phyloP scores from a whole-genome alignment of 2,113 vertebrate species.

The Scatophagus argus region DNA sequence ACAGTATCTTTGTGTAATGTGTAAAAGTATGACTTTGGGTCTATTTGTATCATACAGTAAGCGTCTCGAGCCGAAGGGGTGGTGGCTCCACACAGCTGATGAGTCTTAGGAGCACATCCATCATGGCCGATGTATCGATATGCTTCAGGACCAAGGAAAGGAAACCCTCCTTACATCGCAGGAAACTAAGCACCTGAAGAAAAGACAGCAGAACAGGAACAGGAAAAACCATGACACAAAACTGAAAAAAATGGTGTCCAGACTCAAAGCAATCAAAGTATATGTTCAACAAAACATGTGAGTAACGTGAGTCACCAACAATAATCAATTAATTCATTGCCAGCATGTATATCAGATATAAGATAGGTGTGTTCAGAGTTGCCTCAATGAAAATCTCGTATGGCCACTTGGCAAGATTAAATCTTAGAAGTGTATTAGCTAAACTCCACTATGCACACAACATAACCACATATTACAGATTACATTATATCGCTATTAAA shows the following conservation, averaged over 20 bases:
- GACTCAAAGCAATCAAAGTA: not conserved
- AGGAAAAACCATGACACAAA: not conserved
- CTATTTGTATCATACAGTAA: conserved; percentile 84
- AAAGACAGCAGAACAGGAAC: conserved; percentile 7
- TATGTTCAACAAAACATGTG: too few species aligned
- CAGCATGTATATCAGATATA: conserved; percentile 7
- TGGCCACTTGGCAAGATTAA: conserved; percentile 8
- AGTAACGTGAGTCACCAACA: not conserved
- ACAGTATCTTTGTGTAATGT: not conserved
- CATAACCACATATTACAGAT: not conserved
- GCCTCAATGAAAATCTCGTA: not conserved
- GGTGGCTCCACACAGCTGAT: conserved; percentile 96
- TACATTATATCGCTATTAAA: not conserved
- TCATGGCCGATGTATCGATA: conserved; percentile 96
- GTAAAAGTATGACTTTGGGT: conserved; percentile 1
- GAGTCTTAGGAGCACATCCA: conserved; percentile 95
- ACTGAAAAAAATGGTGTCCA: not conserved
- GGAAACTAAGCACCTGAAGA: conserved; percentile 89
- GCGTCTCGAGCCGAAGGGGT: conserved; percentile 91
- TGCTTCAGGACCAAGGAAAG: conserved; percentile 92
- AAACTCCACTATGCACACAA: not conserved
- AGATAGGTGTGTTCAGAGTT: not conserved
- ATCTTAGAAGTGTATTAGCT: not conserved
- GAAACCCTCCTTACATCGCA: conserved; percentile 91
- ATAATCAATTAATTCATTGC: conserved; percentile 11